A percentile compares a stretch with the other conserved stretches of the same genome.
phyloP scores from a whole-genome alignment of 2,888 invertebrate genomes.

The Acleris holmiana region DNA sequence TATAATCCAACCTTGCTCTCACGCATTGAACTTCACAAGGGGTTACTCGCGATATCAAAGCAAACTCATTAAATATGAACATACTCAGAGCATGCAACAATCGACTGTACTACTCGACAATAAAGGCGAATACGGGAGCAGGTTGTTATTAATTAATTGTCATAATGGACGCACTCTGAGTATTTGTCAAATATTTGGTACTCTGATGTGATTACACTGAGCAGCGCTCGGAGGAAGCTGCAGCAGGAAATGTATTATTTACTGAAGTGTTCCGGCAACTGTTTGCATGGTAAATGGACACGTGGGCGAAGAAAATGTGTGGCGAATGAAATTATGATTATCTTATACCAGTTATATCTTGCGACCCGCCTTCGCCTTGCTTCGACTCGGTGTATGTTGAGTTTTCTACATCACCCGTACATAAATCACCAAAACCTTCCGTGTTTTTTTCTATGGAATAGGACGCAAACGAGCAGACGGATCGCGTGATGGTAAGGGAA shows the following conservation, averaged over 20 bases:
- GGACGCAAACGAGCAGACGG: no score
- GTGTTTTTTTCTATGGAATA: no score
- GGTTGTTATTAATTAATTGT: constrained; percentile 17
- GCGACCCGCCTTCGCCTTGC: no score
- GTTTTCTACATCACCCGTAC: no score
- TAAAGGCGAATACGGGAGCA: constrained; percentile 1
- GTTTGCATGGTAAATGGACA: no score
- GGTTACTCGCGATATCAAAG: constrained; percentile 22
- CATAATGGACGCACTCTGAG: constrained; percentile 16
- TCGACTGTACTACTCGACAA: background rate
- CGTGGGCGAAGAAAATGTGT: no score
- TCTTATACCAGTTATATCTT: no score
- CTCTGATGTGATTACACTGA: constrained; percentile 1
- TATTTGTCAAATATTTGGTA: constrained; percentile 33
- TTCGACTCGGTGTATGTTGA: no score
- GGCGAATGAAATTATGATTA: no score
- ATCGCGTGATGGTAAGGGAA: no score
- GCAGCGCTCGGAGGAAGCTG: background rate
- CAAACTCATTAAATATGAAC: background rate
- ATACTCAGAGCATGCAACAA: constrained; percentile 1
- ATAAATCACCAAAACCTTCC: no score
- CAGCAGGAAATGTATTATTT: background rate
- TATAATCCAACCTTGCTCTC: background rate
- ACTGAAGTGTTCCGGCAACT: no score
- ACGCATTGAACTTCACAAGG: background rate